phyloP scores from a whole-genome alignment of 2,888 invertebrate species.

The Heliothis peltigera region DNA sequence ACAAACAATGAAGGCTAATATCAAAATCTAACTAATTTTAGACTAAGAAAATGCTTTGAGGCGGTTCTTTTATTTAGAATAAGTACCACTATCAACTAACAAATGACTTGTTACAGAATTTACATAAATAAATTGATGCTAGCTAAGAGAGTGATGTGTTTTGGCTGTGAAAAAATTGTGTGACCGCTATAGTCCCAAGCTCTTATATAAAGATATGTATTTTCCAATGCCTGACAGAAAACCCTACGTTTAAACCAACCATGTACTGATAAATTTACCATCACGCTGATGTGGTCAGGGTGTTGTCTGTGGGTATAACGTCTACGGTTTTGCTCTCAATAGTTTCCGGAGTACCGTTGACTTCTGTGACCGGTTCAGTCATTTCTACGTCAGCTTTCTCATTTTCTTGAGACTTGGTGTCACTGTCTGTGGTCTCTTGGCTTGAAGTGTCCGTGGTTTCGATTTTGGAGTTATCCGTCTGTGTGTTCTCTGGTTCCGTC shows the following conservation, averaged over 20 bases:
- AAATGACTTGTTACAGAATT: constrained; percentile 3
- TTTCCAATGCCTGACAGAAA: constrained; percentile 41
- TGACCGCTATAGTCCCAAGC: no score
- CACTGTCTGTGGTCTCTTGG: constrained; percentile 73
- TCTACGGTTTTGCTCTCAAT: constrained; percentile 70
- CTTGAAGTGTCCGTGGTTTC: constrained; percentile 80
- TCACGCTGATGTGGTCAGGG: constrained; percentile 78
- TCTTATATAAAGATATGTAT: constrained; percentile 55
- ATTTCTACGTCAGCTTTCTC: constrained; percentile 57
- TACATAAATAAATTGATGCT: constrained; percentile 21
- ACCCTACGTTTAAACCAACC: constrained; percentile 57
- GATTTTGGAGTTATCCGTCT: constrained; percentile 66
- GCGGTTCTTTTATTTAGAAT: constrained; percentile 40
- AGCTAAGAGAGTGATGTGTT: constrained; percentile 19
- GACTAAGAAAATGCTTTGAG: constrained; percentile 46
- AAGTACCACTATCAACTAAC: constrained; percentile 22
- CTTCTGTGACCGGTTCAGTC: constrained; percentile 57
- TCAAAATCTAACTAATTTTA: constrained; percentile 42
- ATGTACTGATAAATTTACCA: constrained; percentile 61
- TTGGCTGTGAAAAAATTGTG: no score
- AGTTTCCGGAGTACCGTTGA: constrained; percentile 73
- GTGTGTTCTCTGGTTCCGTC: constrained; percentile 60
- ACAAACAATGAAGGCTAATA: constrained; percentile 51
- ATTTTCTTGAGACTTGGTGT: constrained; percentile 64
- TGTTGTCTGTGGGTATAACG: constrained; percentile 63